Evolutionary conservation across 2,888 invertebrate genomes (phyloP).

Genomic region (Tortricodes alternella): DNA sequence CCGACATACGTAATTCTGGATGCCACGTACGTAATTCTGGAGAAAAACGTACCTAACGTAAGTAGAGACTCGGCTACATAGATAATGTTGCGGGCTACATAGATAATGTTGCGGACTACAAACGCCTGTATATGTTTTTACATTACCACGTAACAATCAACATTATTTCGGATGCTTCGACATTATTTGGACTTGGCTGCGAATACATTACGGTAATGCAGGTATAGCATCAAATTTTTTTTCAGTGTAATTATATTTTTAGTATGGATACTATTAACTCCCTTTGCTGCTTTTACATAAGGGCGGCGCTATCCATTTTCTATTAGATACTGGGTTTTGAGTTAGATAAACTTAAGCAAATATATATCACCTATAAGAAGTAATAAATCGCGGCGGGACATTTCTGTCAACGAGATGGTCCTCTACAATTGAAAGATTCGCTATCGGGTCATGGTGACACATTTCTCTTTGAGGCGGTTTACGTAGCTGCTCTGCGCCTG

Average conservation of each 20-base stretch:
- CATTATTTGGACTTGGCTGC: too few relatives aligned
- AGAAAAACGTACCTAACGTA: too few relatives aligned
- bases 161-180: too few relatives aligned
- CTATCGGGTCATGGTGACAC: constrained; percentile 48
- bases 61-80: too few relatives aligned
- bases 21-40: too few relatives aligned
- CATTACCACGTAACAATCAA: too few relatives aligned
- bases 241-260: not conserved
- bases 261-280: not conserved
- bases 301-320: not conserved
- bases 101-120: too few relatives aligned
- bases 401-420: constrained; percentile 2
- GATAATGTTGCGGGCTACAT: too few relatives aligned
- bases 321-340: not conserved
- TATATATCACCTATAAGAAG: constrained; percentile 1
- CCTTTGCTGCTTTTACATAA: constrained; percentile 3
- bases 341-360: constrained; percentile 6
- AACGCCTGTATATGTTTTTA: too few relatives aligned
- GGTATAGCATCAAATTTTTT: too few relatives aligned
- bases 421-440: constrained; percentile 39
- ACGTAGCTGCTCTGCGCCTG: constrained; percentile 46
- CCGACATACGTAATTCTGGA: too few relatives aligned
- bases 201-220: too few relatives aligned
- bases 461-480: constrained; percentile 47
- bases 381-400: constrained; percentile 3